Conservation (phyloP, 1,140 invertebrate genomes). For the Calephelis virginiensis region DNA sequence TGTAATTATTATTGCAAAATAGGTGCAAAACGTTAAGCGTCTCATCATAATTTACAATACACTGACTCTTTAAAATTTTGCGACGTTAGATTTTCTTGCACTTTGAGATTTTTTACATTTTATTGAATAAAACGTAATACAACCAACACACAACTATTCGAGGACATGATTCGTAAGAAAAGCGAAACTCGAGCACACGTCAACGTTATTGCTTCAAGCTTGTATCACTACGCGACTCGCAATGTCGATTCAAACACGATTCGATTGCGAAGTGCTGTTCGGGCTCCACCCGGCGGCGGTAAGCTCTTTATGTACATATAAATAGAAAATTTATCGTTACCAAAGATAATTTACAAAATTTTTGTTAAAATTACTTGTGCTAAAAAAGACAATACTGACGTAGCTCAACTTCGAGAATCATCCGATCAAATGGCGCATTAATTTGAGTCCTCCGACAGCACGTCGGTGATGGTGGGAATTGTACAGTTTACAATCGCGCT, state of each 20-base stretch:
- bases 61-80: constrained; percentile 66
- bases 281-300: constrained; percentile 68
- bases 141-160: constrained; percentile 69
- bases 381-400: constrained; percentile 66
- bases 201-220: constrained; percentile 70
- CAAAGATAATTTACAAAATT: constrained; percentile 75
- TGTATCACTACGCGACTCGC: constrained; percentile 52
- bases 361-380: constrained; percentile 61
- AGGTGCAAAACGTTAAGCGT: constrained; percentile 76
- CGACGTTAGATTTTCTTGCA: constrained; percentile 70
- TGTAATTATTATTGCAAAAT: constrained; percentile 73
- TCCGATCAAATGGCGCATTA: constrained; percentile 22
- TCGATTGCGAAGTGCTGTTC: constrained; percentile 58
- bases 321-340: constrained; percentile 76
- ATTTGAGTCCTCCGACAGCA: constrained; percentile 31
- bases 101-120: constrained; percentile 55
- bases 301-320: constrained; percentile 76
- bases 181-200: constrained; percentile 68
- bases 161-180: constrained; percentile 65
- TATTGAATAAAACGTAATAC: constrained; percentile 64
- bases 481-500: constrained; percentile 37
- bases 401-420: constrained; percentile 42
- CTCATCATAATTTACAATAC: constrained; percentile 72
- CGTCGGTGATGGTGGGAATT: background rate
- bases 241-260: constrained; percentile 2